Evolutionary conservation across 2,888 invertebrate genomes (phyloP).

Genomic region (Bellardia pandia): DNA sequence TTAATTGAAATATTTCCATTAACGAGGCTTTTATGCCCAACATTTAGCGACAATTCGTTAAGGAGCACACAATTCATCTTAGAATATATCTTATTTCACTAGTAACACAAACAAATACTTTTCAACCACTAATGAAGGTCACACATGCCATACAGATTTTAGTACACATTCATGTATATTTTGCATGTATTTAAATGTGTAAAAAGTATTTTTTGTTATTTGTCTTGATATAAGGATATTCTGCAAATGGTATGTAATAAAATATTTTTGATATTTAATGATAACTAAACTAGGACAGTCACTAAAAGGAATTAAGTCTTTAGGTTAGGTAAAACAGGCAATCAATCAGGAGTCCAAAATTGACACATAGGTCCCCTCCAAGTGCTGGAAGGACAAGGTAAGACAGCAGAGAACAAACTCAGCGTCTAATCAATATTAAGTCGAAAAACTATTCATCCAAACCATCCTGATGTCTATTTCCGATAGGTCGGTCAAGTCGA

Average conservation of each 20-base stretch:
- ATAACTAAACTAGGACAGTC: background rate
- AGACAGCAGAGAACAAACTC: no score
- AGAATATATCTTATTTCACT: slow-evolving; percentile 39
- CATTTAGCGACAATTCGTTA: slow-evolving; percentile 44
- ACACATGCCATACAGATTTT: slow-evolving; percentile 21
- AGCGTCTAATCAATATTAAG: no score
- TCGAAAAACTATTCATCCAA: no score
- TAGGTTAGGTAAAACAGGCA: no score
- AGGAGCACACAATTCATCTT: slow-evolving; percentile 42
- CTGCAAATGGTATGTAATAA: background rate
- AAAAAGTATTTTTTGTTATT: background rate
- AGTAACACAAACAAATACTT: slow-evolving; percentile 2
- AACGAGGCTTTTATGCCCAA: slow-evolving; percentile 52
- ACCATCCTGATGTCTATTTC: no score
- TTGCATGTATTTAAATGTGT: background rate
- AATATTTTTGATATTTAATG: background rate
- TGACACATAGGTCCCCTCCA: no score
- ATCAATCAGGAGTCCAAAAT: no score
- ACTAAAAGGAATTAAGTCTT: background rate
- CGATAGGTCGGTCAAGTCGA: no score
- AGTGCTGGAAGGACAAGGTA: no score
- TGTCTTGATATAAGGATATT: background rate
- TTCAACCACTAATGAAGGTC: slow-evolving; percentile 67
- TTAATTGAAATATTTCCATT: slow-evolving; percentile 71
- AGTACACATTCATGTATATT: no score